These are phyloP conservation scores for Hylaea fasciaria DNA, from an alignment of 2,888 invertebrate species.

Conservation along the genomic window DNA sequence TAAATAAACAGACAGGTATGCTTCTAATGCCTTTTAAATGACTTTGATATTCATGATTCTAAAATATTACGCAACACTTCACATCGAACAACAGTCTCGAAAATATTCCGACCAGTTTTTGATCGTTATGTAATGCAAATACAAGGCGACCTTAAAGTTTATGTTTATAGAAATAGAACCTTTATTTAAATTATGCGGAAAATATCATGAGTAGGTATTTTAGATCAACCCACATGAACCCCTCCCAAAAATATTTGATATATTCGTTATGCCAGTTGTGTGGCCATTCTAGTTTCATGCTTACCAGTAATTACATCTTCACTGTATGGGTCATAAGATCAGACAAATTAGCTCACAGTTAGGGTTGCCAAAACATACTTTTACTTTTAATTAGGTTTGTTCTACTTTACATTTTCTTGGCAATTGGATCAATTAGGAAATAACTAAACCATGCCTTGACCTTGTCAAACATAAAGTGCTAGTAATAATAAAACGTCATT, in stretches of 20 bases:
- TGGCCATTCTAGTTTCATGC: slow-evolving; percentile 41
- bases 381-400: not conserved
- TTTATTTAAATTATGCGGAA: slow-evolving; percentile 10
- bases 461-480: not conserved
- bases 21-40: slow-evolving; percentile 67
- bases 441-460: slow-evolving; percentile 10
- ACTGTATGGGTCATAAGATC: slow-evolving; percentile 54
- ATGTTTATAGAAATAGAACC: slow-evolving; percentile 10
- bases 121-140: slow-evolving; percentile 48
- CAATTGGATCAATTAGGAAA: slow-evolving; percentile 10
- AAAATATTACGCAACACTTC: slow-evolving; percentile 60
- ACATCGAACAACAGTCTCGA: slow-evolving; percentile 48
- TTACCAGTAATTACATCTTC: slow-evolving; percentile 50
- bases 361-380: slow-evolving; percentile 37
- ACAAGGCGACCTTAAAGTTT: slow-evolving; percentile 43
- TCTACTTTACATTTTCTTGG: not conserved
- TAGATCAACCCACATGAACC: slow-evolving; percentile 1
- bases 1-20: slow-evolving; percentile 61
- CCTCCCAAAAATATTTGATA: slow-evolving; percentile 6
- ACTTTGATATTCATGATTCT: slow-evolving; percentile 62
- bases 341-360: slow-evolving; percentile 50
- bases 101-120: slow-evolving; percentile 47
- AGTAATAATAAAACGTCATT: not conserved
- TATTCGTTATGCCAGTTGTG: not conserved
- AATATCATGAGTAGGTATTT: slow-evolving; percentile 2